Base-by-base conservation (phyloP, 2,113 vertebrate genomes). In the Trogon melanurus region DNA sequence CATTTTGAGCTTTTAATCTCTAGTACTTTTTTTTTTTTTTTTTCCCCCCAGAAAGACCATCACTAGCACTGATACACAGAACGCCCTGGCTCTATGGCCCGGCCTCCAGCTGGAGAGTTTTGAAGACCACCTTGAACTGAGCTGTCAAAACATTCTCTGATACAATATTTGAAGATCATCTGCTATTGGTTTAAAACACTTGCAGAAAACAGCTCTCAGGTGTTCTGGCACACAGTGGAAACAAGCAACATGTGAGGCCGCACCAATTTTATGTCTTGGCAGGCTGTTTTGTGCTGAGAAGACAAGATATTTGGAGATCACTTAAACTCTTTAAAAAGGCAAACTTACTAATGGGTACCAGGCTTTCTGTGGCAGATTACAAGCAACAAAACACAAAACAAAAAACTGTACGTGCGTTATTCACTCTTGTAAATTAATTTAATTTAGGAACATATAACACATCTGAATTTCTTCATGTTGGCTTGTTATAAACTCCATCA, bases 401-500 rank as follows among this genome's bases (percentile, higher is more conserved):
- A 13, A 78, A 29, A 89, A 79, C 18, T 64, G 10, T 58, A 26
- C 22, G 45, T 60, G 51, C 25, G 64, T 86, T 83, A 41, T 74
- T 75, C 75, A 86, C 14, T 81, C 57, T 81, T 50, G 4, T 13
- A 66, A 67, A 83, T 36, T 27, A 79, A 76, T 91, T 93, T 89
- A 51, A 92, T 80, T 91, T 87, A 81, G 15, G 66, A 88, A 85
- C 56, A 66, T 79, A 14, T 16, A 83, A 70, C 78, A n/a, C n/a
- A n/a, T n/a, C n/a, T n/a, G n/a, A n/a, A n/a, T n/a, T n/a, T n/a
- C n/a, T n/a, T n/a, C 11, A 2, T 64, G 41, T 58, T 91, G 22
- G 7, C 5, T n/a, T 78, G 4, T 21, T 84, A 30, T n/a, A 88
- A 64, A 57, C 93, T 88, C 29, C 48, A 85, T 44, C 30, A 87